phyloP scores from a whole-genome alignment of 2,888 invertebrate genomes.

The Beris morrisii region DNA sequence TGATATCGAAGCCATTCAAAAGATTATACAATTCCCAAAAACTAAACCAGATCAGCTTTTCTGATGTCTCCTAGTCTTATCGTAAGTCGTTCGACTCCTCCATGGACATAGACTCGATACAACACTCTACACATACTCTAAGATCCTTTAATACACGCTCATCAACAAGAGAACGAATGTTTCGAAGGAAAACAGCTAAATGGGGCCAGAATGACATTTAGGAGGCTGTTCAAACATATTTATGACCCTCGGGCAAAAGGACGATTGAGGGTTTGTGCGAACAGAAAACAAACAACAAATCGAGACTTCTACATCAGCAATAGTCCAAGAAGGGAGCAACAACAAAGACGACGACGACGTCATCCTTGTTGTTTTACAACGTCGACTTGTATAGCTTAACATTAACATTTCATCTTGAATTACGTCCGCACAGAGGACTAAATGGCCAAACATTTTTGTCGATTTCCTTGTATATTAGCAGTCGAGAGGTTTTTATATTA shows the following conservation, averaged over 20 bases:
- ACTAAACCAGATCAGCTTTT: constrained; percentile 39
- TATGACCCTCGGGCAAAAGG: constrained; percentile 34
- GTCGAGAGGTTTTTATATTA: constrained; percentile 13
- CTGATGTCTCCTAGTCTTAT: constrained; percentile 33
- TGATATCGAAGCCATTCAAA: constrained; percentile 36
- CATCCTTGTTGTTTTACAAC: constrained; percentile 20
- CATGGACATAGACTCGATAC: constrained; percentile 1
- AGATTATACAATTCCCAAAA: constrained; percentile 38
- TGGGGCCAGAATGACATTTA: constrained; percentile 39
- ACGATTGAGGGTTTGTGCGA: constrained; percentile 21
- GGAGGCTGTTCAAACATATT: constrained; percentile 40
- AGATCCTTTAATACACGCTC: constrained; percentile 28
- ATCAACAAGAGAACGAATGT: constrained; percentile 31
- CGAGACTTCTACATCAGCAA: constrained; percentile 39
- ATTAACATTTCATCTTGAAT: constrained; percentile 25
- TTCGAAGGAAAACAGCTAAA: constrained; percentile 36
- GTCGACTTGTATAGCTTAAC: constrained; percentile 5
- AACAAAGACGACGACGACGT: constrained; percentile 4
- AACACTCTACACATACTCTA: not conserved
- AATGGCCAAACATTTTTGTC: not conserved
- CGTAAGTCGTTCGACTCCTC: constrained; percentile 35
- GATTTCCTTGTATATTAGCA: too few species aligned
- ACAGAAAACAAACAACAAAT: constrained; percentile 26
- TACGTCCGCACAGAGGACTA: not conserved
- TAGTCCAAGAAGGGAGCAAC: constrained; percentile 33